Percentiles rank a stretch among this genome's conserved stretches.
phyloP scores from a whole-genome alignment of 2,113 vertebrate genomes.

The human region GRCh38 chr11:41762001-41762500 shows the following conservation, averaged over 20 bases:
- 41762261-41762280: neutral
- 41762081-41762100: neutral
- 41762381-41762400: neutral
- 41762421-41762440: neutral
- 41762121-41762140: neutral
- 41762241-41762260: neutral
- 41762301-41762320: neutral
- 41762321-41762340: neutral
- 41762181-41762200: neutral
- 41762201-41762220: neutral
- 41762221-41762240: neutral
- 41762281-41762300: neutral
- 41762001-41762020: neutral
- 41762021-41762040: neutral
- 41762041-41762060: neutral
- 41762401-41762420: neutral
- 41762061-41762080: neutral
- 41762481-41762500: neutral
- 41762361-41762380: neutral
- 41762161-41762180: neutral
- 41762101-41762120: neutral
- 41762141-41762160: neutral
- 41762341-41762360: neutral
- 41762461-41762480: neutral
- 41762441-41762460: neutral